phyloP scores from a whole-genome alignment of 2,113 vertebrate species.

The Hippopotamus amphibius region DNA sequence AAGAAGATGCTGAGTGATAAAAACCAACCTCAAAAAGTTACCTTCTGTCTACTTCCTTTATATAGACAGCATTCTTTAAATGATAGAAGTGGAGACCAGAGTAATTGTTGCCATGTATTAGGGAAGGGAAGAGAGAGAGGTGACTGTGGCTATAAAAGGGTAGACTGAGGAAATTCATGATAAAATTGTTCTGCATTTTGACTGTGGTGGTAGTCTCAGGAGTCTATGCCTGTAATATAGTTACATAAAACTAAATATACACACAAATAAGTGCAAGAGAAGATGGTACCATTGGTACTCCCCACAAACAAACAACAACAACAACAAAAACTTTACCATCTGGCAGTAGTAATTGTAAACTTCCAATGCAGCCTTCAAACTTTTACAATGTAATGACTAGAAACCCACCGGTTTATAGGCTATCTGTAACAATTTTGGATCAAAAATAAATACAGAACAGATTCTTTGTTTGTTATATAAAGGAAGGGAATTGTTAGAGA shows the following conservation, averaged over 20 bases:
- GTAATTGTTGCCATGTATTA: not conserved
- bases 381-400: not conserved
- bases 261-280: not conserved
- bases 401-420: not conserved
- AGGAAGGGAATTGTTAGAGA: not conserved
- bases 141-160: not conserved
- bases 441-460: not conserved
- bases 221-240: not conserved
- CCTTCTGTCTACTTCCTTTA: not conserved
- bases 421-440: not conserved
- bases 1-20: not conserved
- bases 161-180: not conserved
- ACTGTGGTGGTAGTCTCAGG: not conserved
- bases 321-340: not conserved
- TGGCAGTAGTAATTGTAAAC: not conserved
- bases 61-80: not conserved
- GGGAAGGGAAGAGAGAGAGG: not conserved
- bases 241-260: not conserved
- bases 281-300: not conserved
- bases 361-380: not conserved
- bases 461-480: not conserved
- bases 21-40: not conserved
- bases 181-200: not conserved
- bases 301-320: not conserved
- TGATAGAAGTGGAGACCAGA: not conserved